Evolutionary conservation across 2,888 invertebrate genomes (phyloP).

Genomic region (Tiliacea aurago): DNA sequence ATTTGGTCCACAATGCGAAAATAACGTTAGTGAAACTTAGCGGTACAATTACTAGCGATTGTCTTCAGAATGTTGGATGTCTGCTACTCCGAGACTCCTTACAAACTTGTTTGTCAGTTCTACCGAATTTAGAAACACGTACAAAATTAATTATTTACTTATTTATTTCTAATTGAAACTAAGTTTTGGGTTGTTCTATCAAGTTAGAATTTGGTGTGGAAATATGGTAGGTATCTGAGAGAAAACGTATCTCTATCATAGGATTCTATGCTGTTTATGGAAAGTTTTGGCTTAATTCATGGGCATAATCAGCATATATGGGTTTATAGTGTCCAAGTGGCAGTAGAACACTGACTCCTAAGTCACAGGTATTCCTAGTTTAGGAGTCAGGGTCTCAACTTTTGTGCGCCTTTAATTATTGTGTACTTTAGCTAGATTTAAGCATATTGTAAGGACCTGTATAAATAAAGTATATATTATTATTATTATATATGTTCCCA

Average conservation of each 20-base stretch:
- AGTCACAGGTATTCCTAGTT: no score
- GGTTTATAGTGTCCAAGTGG: no score
- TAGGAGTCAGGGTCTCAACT: no score
- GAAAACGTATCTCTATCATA: background rate
- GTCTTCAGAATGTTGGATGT: constrained; percentile 55
- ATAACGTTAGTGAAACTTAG: constrained; percentile 62
- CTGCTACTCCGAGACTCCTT: constrained; percentile 9
- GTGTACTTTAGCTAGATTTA: no score
- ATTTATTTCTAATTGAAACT: constrained; percentile 44
- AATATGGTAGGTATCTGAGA: constrained; percentile 2
- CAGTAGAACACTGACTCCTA: no score
- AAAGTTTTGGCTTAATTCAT: background rate
- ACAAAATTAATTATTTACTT: constrained; percentile 9
- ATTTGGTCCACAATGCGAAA: constrained; percentile 25
- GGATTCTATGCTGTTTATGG: background rate
- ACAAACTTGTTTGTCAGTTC: constrained; percentile 38
- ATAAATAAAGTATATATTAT: no score
- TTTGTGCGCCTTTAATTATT: no score
- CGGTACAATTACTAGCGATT: constrained; percentile 58
- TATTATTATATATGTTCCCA: no score
- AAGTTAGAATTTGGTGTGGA: constrained; percentile 6
- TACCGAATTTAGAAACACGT: constrained; percentile 18
- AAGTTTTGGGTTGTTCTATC: constrained; percentile 18
- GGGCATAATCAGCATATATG: background rate
- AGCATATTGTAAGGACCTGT: no score